Percentiles rank a stretch among this genome's conserved stretches.
Conservation (phyloP, 92 coral and sea anemone species). For the Micromussa lordhowensis region DNA sequence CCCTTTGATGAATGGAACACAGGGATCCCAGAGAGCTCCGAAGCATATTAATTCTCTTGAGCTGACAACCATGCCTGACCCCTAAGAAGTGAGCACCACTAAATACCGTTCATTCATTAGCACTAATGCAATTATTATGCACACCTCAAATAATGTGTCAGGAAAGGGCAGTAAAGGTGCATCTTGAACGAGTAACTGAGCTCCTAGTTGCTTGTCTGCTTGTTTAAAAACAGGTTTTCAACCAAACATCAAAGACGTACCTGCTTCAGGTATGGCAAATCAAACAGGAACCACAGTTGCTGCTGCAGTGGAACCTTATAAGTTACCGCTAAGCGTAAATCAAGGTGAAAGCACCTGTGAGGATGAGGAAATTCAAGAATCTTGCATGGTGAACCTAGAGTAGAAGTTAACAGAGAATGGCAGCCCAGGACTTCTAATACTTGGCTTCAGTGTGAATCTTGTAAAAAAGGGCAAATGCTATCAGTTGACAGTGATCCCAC, state of each 20-base stretch:
- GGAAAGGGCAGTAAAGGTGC: too few species aligned
- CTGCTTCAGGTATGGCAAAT: background rate
- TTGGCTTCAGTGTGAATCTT: conserved; percentile 84
- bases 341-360: background rate
- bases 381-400: background rate
- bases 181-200: too few species aligned
- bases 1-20: too few species aligned
- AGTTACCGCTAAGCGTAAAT: background rate
- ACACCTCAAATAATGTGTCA: too few species aligned
- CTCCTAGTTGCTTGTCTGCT: background rate
- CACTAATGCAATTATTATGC: too few species aligned
- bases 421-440: conserved; percentile 33
- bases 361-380: background rate
- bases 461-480: conserved; percentile 76
- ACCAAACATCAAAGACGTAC: background rate
- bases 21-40: too few species aligned
- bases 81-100: too few species aligned
- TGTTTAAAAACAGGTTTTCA: background rate
- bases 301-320: background rate
- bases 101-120: too few species aligned
- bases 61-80: too few species aligned
- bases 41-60: too few species aligned
- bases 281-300: background rate
- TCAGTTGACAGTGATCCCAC: conserved; percentile 64
- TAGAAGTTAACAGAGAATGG: conserved; percentile 2